Conservation (phyloP, 2,797 vertebrate genomes). For the Pipistrellus pipistrellus region DNA sequence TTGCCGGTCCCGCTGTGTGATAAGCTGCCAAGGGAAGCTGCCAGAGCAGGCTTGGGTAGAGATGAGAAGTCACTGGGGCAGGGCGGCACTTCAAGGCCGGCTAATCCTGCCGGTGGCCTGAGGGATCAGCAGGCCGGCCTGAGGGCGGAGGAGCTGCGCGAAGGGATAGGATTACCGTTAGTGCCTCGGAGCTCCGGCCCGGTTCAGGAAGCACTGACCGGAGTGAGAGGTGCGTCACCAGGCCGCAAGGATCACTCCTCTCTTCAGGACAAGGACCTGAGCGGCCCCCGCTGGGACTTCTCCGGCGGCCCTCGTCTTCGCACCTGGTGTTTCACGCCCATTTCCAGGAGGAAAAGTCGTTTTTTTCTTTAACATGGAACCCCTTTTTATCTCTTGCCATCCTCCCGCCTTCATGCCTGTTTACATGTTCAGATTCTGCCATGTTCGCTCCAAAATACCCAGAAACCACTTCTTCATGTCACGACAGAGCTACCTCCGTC, state of each 20-base stretch:
- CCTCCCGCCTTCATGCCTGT: neutral
- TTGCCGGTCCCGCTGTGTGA: conserved; percentile 53
- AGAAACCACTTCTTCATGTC: neutral
- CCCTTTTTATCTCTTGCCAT: neutral
- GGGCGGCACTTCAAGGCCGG: conserved; percentile 69
- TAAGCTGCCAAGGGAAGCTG: conserved; percentile 66
- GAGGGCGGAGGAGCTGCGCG: conserved; percentile 11
- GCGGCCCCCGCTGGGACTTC: neutral
- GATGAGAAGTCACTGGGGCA: conserved; percentile 25
- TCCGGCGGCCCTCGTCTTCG: neutral
- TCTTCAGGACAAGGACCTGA: conserved; percentile 35
- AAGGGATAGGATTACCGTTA: conserved; percentile 61
- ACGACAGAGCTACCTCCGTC: neutral
- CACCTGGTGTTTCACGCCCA: conserved; percentile 18
- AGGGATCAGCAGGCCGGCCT: conserved; percentile 55
- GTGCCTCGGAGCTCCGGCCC: neutral
- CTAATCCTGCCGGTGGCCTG: conserved; percentile 62
- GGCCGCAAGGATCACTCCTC: conserved; percentile 7
- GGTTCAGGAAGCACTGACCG: conserved; percentile 19
- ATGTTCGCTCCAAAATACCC: neutral
- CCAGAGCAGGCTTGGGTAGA: conserved; percentile 34
- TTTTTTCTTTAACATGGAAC: neutral
- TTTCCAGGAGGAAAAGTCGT: neutral
- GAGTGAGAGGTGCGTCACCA: conserved; percentile 1
- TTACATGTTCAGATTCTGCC: neutral